These are phyloP conservation scores for Cerastis leucographa DNA, from an alignment of 2,888 invertebrate genomes.

Conservation along the genomic window DNA sequence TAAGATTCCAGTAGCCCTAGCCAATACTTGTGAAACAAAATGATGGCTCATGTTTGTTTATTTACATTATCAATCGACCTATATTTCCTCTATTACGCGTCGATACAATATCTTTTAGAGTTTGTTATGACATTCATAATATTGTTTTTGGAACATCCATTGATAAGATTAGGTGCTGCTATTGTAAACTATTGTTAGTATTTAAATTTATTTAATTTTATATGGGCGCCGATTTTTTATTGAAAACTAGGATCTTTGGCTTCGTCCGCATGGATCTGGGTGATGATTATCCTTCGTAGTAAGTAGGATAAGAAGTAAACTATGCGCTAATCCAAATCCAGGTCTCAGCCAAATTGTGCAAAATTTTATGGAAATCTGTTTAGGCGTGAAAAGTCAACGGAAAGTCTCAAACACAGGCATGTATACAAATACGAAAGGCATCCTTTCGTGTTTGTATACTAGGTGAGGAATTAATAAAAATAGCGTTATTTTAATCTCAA, in stretches of 20 bases:
- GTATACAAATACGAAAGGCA: no score
- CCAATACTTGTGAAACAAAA: constrained; percentile 1
- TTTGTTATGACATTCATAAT: constrained; percentile 17
- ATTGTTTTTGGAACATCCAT: constrained; percentile 34
- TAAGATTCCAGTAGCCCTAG: background rate
- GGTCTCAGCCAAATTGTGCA: background rate
- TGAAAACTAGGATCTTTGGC: background rate
- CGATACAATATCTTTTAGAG: constrained; percentile 29
- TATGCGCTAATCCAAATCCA: background rate
- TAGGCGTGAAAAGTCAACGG: background rate
- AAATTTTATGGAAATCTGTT: background rate
- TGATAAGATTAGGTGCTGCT: constrained; percentile 29
- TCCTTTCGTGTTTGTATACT: background rate
- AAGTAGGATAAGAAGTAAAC: background rate
- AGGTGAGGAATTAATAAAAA: background rate
- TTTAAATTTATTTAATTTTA: no score
- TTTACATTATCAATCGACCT: constrained; percentile 43
- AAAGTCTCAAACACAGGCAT: background rate
- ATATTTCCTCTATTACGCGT: constrained; percentile 37
- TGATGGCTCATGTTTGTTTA: constrained; percentile 16
- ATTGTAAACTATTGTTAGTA: background rate
- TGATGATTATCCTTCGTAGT: background rate
- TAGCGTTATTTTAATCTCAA: background rate
- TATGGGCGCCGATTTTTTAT: background rate
- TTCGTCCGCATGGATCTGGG: background rate